Evolutionary conservation across 1,140 invertebrate genomes (phyloP).

Genomic region (Stegodyphus dumicola): DNA sequence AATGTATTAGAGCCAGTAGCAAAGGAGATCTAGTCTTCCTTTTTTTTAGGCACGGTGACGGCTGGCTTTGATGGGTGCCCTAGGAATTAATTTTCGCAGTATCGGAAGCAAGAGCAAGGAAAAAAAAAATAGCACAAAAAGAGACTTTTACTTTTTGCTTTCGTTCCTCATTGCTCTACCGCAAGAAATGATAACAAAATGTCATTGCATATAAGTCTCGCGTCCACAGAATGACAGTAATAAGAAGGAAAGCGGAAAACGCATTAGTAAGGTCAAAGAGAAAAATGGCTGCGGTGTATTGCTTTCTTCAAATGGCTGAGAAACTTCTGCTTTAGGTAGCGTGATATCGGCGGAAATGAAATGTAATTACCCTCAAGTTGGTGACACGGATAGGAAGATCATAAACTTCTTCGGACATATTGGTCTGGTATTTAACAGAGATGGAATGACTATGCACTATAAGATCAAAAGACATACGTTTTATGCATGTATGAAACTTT

Average conservation of each 20-base stretch:
- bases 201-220: slow-evolving; percentile 43
- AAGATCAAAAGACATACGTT: too few species aligned
- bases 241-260: slow-evolving; percentile 41
- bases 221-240: slow-evolving; percentile 42
- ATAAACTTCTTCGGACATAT: too few species aligned
- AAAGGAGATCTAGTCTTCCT: neutral
- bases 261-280: slow-evolving; percentile 33
- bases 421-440: too few species aligned
- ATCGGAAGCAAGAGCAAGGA: slow-evolving; percentile 8
- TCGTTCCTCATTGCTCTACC: neutral
- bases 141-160: slow-evolving; percentile 11
- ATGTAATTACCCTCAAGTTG: too few species aligned
- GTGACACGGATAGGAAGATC: too few species aligned
- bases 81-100: slow-evolving; percentile 57
- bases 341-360: too few species aligned
- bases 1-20: slow-evolving; percentile 43
- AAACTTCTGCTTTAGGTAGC: neutral
- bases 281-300: slow-evolving; percentile 9
- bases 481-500: too few species aligned
- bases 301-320: slow-evolving; percentile 26
- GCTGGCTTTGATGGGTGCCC: slow-evolving; percentile 50
- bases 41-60: slow-evolving; percentile 32
- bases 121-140: neutral
- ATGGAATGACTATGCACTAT: too few species aligned
- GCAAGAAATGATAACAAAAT: slow-evolving; percentile 55